phyloP scores from a whole-genome alignment of 2,888 invertebrate species.

The Acronicta alni region DNA sequence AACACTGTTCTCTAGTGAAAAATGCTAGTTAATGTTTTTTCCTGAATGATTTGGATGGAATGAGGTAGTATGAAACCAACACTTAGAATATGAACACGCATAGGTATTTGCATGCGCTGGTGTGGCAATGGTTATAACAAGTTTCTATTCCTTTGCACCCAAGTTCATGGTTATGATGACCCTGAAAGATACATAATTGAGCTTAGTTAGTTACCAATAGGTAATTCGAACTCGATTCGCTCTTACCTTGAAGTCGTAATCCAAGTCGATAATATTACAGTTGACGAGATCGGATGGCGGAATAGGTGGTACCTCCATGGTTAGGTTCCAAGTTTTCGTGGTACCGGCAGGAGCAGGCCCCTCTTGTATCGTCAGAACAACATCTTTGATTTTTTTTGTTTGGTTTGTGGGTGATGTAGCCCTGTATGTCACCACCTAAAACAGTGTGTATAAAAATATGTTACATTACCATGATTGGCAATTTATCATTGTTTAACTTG shows the following conservation, averaged over 20 bases:
- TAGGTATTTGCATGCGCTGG: background rate
- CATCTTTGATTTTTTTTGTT: conserved; percentile 89
- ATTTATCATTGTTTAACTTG: no score
- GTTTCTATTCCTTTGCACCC: background rate
- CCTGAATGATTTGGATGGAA: no score
- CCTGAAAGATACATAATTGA: conserved; percentile 14
- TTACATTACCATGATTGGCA: background rate
- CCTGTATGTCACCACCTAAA: conserved; percentile 90
- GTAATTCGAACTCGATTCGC: conserved; percentile 25
- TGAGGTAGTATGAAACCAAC: no score
- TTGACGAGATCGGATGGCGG: conserved; percentile 94
- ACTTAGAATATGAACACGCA: no score
- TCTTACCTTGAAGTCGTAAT: conserved; percentile 92
- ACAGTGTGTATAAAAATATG: conserved; percentile 1
- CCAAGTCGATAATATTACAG: conserved; percentile 93
- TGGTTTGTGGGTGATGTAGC: conserved; percentile 90
- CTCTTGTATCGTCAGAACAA: conserved; percentile 90
- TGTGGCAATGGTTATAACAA: background rate
- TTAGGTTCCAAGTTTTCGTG: conserved; percentile 90
- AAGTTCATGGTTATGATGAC: background rate
- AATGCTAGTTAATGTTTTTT: no score
- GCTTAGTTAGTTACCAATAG: background rate
- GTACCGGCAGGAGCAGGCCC: conserved; percentile 90
- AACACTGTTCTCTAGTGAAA: no score
- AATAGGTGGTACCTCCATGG: conserved; percentile 92